A percentile compares a stretch with the other conserved stretches of the same genome.
These are phyloP conservation scores for Anas acuta DNA, from an alignment of 2,797 vertebrate genomes.

Conservation along the genomic window DNA sequence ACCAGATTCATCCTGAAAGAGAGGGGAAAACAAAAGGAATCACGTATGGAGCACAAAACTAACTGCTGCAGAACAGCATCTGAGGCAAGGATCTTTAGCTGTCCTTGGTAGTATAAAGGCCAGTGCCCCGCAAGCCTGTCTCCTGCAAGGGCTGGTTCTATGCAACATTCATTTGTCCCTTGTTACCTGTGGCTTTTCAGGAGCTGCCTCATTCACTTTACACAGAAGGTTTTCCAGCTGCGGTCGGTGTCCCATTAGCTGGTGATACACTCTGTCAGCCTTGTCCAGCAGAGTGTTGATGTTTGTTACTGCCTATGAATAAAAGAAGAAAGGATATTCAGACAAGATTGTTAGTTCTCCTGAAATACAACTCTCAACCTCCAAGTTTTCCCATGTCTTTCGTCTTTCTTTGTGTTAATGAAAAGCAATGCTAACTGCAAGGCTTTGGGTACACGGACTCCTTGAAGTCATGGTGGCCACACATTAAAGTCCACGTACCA, in stretches of 20 bases:
- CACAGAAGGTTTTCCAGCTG: slow-evolving; percentile 96
- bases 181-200: slow-evolving; percentile 95
- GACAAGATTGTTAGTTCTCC: neutral
- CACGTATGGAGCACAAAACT: neutral
- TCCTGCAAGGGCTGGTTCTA: neutral
- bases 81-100: neutral
- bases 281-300: slow-evolving; percentile 98
- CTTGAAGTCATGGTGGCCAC: neutral
- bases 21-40: neutral
- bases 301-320: slow-evolving; percentile 92
- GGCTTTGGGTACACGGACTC: neutral
- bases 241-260: slow-evolving; percentile 97
- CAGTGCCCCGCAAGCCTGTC: neutral
- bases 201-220: slow-evolving; percentile 97
- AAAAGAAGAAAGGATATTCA: neutral
- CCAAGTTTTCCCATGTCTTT: neutral
- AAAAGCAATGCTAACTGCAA: neutral
- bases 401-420: neutral
- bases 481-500: neutral
- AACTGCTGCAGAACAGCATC: neutral
- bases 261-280: slow-evolving; percentile 97
- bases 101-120: neutral
- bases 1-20: slow-evolving; percentile 89
- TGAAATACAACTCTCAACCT: neutral
- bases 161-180: neutral